Evolutionary conservation across 2,888 invertebrate genomes (phyloP).

Genomic region (Polyommatus icarus): DNA sequence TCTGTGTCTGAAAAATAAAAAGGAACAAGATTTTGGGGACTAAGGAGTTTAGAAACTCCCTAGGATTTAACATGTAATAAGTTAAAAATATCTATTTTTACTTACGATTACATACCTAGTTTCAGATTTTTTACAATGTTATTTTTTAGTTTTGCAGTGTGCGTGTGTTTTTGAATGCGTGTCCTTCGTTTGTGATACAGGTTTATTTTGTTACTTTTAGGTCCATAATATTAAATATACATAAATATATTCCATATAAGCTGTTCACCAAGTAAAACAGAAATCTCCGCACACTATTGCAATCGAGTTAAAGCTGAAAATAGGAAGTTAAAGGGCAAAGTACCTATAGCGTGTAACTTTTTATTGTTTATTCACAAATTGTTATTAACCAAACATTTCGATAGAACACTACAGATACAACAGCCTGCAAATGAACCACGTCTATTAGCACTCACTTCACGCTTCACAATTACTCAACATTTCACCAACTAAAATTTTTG

Average conservation of each 20-base stretch:
- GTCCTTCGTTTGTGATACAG: background rate
- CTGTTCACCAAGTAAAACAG: background rate
- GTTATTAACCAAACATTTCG: slow-evolving; percentile 2
- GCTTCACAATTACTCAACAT: slow-evolving; percentile 17
- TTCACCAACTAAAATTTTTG: slow-evolving; percentile 20
- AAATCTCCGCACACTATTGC: slow-evolving; percentile 13
- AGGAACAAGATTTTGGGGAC: slow-evolving; percentile 12
- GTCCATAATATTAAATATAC: background rate
- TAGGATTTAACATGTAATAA: background rate
- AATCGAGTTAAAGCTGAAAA: slow-evolving; percentile 16
- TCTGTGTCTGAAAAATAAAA: slow-evolving; percentile 16
- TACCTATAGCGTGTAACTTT: slow-evolving; percentile 17
- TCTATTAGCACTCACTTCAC: slow-evolving; percentile 29
- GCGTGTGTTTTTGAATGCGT: slow-evolving; percentile 22
- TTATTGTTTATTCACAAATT: slow-evolving; percentile 15
- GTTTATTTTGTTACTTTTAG: slow-evolving; percentile 5
- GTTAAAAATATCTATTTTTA: background rate
- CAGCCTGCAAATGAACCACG: slow-evolving; percentile 25
- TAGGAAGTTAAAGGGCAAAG: slow-evolving; percentile 22
- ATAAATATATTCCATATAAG: slow-evolving; percentile 3
- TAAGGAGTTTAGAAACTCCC: slow-evolving; percentile 21
- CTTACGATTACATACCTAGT: slow-evolving; percentile 11
- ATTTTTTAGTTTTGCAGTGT: slow-evolving; percentile 14
- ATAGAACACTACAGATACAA: slow-evolving; percentile 17
- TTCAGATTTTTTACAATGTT: background rate